Evolutionary conservation across 2,113 vertebrate genomes (phyloP), one percentile per base, ranked within the genome.

Genomic region (Okapia johnstoni): DNA sequence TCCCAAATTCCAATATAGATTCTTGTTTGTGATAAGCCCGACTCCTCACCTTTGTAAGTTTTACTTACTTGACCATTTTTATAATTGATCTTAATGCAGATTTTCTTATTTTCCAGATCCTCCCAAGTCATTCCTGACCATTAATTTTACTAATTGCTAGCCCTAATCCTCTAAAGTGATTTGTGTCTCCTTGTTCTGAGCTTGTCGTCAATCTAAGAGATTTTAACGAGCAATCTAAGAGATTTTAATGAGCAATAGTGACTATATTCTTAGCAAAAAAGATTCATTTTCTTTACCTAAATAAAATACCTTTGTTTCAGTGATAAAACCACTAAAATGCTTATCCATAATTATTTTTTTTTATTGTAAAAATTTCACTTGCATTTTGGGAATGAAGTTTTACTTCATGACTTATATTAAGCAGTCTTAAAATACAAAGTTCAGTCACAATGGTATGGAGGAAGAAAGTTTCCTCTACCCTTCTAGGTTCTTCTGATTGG

Each of bases 1-100:
- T 96, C 70, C 79, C 46, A 91, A 86, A 96, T 95, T 97, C 84
- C 48, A 92, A 23, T 25, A 83, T 28, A 93, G 86, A 97, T 94
- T 91, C 36, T 70, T 91, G 3, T 63, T 88, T 86, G n/a, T 84
- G 60, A 92, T 91, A 88, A 94, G n/a, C 14, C 43, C 7, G 19
- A 94, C 3, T 16, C 66, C 86, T 90, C 81, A 83, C 14, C 3
- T 94, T 88, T 94, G 54, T 73, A 80, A 86, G 26, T 88, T 97
- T 91, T 93, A 77, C n/a, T 70, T 77, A 90, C 28, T 54, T 93
- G 88, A 43, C 55, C 81, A 83, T 40, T 84, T 73, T 88, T 50
- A 46, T 81, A 70, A 81, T 77, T 96, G 28, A 85, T 91, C 17
- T 91, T 61, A 94, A 85, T 16, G 14, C 1, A 66, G 43, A 11